Evolutionary conservation across 2,797 vertebrate genomes (phyloP).

Genomic region (Aldrovandia affinis): DNA sequence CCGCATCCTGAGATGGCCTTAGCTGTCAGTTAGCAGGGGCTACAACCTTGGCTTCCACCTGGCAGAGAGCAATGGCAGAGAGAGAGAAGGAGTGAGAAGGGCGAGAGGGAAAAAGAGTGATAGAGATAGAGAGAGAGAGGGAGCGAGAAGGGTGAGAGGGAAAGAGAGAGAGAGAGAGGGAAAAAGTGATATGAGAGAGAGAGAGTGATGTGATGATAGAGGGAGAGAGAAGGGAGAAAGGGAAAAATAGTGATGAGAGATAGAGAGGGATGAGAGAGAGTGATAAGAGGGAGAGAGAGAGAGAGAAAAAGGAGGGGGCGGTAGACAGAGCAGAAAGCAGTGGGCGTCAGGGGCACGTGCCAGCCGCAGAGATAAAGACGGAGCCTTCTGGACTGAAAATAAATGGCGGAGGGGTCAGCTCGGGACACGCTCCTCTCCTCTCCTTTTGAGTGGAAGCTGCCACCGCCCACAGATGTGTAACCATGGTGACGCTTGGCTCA

Average conservation of each 20-base stretch:
- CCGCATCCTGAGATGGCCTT: too few relatives aligned
- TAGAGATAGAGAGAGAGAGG: background rate
- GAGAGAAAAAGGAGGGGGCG: background rate
- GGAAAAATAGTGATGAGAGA: background rate
- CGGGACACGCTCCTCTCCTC: background rate
- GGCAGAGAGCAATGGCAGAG: background rate
- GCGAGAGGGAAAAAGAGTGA: background rate
- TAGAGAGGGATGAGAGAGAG: background rate
- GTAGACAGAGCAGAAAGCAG: background rate
- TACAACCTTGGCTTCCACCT: background rate
- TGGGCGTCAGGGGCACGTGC: background rate
- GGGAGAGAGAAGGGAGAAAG: background rate
- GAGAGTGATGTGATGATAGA: background rate
- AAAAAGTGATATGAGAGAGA: background rate
- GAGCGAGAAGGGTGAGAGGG: background rate
- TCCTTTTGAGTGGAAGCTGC: background rate
- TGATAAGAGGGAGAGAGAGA: background rate
- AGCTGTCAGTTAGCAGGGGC: background rate
- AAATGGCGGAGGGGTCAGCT: background rate
- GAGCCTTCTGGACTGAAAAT: background rate
- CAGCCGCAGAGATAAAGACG: background rate
- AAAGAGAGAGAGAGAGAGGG: background rate
- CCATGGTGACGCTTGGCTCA: background rate
- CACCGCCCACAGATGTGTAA: slow-evolving; percentile 10
- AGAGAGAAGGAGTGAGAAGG: background rate